Evolutionary conservation across 2,113 vertebrate genomes (phyloP).

Genomic region (Coryphaenoides rupestris): DNA sequence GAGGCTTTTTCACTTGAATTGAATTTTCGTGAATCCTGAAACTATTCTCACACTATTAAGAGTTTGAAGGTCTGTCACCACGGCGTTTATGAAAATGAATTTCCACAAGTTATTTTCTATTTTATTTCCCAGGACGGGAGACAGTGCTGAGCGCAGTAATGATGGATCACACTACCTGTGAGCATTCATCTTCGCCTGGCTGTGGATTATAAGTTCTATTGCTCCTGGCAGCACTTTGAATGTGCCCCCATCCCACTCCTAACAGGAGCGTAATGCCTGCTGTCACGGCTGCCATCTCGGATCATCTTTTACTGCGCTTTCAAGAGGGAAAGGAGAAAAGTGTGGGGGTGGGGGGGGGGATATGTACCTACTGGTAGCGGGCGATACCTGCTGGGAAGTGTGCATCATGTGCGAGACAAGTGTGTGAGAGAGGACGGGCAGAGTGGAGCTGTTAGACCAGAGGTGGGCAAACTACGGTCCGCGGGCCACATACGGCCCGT

Average conservation of each 20-base stretch:
- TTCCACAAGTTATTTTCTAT: conserved; percentile 18
- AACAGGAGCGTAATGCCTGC: conserved; percentile 39
- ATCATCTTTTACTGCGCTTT: conserved; percentile 23
- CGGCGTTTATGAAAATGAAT: neutral
- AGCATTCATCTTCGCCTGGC: conserved; percentile 21
- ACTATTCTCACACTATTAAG: conserved; percentile 17
- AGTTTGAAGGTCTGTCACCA: neutral
- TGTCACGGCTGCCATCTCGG: conserved; percentile 18
- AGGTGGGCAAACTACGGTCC: too few relatives aligned
- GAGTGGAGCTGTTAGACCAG: too few relatives aligned
- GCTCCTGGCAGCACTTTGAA: conserved; percentile 37
- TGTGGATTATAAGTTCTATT: conserved; percentile 36
- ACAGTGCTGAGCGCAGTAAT: conserved; percentile 27
- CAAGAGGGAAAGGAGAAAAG: conserved; percentile 7
- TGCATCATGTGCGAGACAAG: conserved; percentile 1
- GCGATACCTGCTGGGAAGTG: neutral
- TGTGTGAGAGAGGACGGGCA: neutral
- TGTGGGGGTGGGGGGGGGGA: neutral
- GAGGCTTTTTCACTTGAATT: too few relatives aligned
- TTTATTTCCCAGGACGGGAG: conserved; percentile 16
- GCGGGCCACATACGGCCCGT: too few relatives aligned
- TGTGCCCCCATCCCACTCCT: conserved; percentile 27
- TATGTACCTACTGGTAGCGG: neutral
- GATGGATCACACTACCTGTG: conserved; percentile 33
- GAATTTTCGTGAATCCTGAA: too few relatives aligned